Percentiles rank a stretch among this genome's conserved stretches.
Evolutionary conservation across 1,140 invertebrate species (phyloP).

Genomic region (Drosophila insularis): DNA sequence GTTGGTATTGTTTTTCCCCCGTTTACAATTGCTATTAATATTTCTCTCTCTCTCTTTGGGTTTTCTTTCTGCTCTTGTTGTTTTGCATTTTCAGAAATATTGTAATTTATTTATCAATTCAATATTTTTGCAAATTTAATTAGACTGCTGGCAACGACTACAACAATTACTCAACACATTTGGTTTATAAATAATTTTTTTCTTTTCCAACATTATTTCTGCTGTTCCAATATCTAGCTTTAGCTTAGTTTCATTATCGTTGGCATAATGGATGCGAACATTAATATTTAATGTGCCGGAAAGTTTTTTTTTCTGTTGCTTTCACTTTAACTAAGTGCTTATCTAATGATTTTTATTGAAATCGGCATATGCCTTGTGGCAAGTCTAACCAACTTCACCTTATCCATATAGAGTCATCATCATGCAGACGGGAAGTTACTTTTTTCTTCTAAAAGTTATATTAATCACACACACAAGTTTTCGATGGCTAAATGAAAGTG

Average conservation of each 20-base stretch:
- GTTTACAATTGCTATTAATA: slow-evolving; percentile 40
- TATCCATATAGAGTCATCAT: slow-evolving; percentile 62
- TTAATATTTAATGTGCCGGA: slow-evolving; percentile 60
- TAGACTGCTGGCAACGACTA: slow-evolving; percentile 2
- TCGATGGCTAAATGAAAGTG: slow-evolving; percentile 26
- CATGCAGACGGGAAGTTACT: slow-evolving; percentile 24
- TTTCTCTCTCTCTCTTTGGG: neutral
- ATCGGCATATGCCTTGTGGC: slow-evolving; percentile 32
- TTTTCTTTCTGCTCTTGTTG: slow-evolving; percentile 34
- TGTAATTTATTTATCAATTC: slow-evolving; percentile 53
- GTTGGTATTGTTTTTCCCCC: slow-evolving; percentile 25
- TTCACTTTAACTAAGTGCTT: slow-evolving; percentile 29
- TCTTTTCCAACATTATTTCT: slow-evolving; percentile 35
- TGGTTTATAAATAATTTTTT: slow-evolving; percentile 39
- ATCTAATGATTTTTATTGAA: slow-evolving; percentile 62
- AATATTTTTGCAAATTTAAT: slow-evolving; percentile 46
- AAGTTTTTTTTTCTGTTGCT: slow-evolving; percentile 38
- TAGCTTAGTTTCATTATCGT: slow-evolving; percentile 48
- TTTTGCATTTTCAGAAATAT: neutral
- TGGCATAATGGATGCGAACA: slow-evolving; percentile 27
- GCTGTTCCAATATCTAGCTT: slow-evolving; percentile 7
- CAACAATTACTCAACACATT: slow-evolving; percentile 31
- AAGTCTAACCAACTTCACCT: neutral
- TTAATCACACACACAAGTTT: slow-evolving; percentile 48
- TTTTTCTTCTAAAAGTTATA: slow-evolving; percentile 15